phyloP scores from a whole-genome alignment of 1,140 invertebrate genomes.

The Oedothorax gibbosus region DNA sequence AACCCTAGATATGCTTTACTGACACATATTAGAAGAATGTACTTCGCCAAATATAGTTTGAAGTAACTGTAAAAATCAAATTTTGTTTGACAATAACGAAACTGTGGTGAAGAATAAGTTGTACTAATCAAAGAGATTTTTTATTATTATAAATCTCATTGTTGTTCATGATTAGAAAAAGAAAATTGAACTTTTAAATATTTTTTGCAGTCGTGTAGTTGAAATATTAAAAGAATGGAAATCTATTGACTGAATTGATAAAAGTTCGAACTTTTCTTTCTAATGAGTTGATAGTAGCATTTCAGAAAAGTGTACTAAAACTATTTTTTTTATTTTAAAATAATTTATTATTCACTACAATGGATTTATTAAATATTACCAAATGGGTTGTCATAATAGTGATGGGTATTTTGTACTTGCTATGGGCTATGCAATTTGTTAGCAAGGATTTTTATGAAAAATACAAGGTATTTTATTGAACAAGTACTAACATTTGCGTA shows the following conservation, averaged over 20 bases:
- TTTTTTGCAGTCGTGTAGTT: too few relatives aligned
- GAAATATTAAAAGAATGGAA: too few relatives aligned
- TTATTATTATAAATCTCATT: too few relatives aligned
- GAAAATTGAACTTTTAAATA: too few relatives aligned
- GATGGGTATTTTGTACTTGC: conserved; percentile 39
- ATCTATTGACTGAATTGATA: neutral
- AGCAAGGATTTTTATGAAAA: conserved; percentile 57
- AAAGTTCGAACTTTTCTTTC: neutral
- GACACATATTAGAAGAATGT: too few relatives aligned
- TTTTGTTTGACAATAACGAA: too few relatives aligned
- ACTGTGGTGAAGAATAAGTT: too few relatives aligned
- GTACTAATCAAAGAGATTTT: too few relatives aligned
- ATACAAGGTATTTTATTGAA: conserved; percentile 52
- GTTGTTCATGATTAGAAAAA: too few relatives aligned
- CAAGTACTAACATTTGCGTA: neutral
- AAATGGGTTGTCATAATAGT: conserved; percentile 54
- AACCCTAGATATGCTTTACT: too few relatives aligned
- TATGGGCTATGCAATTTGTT: conserved; percentile 57
- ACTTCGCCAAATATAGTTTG: too few relatives aligned
- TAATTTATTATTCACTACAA: neutral
- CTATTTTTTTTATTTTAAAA: neutral
- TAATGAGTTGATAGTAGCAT: neutral
- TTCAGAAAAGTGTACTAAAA: neutral
- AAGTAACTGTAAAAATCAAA: too few relatives aligned
- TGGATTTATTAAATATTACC: conserved; percentile 44